Evolutionary conservation across 2,888 invertebrate genomes (phyloP).

Genomic region (Dryadula phaetusa): DNA sequence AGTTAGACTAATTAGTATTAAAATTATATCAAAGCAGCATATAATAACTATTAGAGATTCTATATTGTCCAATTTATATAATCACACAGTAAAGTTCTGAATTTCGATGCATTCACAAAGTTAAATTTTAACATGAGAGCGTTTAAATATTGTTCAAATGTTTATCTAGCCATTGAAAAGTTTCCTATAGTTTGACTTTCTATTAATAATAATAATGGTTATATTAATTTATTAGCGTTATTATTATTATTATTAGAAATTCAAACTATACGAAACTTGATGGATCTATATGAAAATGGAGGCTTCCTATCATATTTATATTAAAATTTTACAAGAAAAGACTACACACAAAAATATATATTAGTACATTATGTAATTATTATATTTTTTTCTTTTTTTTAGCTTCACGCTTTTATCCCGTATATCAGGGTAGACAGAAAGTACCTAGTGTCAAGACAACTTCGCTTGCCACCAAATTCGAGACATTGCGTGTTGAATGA

Average conservation of each 20-base stretch:
- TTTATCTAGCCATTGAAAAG: constrained; percentile 13
- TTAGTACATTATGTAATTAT: no score
- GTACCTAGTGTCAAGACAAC: no score
- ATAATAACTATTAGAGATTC: background rate
- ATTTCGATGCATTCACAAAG: constrained; percentile 14
- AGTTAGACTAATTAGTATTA: background rate
- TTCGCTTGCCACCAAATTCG: no score
- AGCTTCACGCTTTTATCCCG: no score
- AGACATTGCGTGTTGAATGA: no score
- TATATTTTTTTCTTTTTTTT: no score
- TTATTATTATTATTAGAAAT: background rate
- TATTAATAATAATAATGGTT: constrained; percentile 1
- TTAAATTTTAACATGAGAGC: constrained; percentile 14
- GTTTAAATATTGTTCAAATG: constrained; percentile 14
- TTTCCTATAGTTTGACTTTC: background rate
- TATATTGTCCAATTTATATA: constrained; percentile 11
- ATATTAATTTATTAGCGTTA: background rate
- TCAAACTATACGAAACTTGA: no score
- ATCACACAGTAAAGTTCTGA: background rate
- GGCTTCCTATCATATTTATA: no score
- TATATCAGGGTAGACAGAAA: no score
- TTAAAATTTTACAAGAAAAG: no score
- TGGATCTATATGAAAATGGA: no score
- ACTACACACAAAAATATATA: no score
- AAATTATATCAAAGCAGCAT: background rate